Percentiles rank a stretch among this genome's conserved stretches.
phyloP scores from a whole-genome alignment of 2,888 invertebrate genomes.

The Microdon myrmicae region DNA sequence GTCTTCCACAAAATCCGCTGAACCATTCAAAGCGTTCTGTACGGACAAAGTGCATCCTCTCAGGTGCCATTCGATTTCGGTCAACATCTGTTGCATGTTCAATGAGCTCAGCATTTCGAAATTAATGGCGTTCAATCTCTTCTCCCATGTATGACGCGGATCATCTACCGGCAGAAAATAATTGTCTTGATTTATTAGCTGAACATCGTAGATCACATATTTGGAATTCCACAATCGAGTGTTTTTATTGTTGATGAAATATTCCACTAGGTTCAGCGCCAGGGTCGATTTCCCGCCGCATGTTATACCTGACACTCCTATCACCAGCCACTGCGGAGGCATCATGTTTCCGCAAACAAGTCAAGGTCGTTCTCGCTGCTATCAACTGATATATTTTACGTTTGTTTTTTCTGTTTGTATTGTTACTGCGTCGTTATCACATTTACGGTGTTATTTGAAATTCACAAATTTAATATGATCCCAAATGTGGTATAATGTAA shows the following conservation, averaged over 20 bases:
- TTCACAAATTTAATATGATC: constrained; percentile 54
- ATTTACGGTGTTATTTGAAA: constrained; percentile 15
- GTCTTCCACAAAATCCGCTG: constrained; percentile 21
- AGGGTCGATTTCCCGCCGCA: constrained; percentile 86
- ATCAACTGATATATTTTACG: constrained; percentile 1
- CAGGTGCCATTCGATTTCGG: constrained; percentile 69
- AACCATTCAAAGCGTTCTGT: constrained; percentile 23
- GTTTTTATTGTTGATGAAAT: constrained; percentile 60
- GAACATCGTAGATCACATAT: constrained; percentile 65
- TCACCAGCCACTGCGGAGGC: constrained; percentile 70
- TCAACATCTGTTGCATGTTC: constrained; percentile 78
- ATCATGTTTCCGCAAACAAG: constrained; percentile 54
- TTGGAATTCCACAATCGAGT: constrained; percentile 61
- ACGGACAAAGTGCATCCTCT: constrained; percentile 57
- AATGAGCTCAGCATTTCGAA: constrained; percentile 79
- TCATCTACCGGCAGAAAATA: constrained; percentile 78
- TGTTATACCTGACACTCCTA: constrained; percentile 83
- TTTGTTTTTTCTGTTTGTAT: constrained; percentile 4
- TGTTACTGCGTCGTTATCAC: constrained; percentile 3
- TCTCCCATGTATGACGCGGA: constrained; percentile 73
- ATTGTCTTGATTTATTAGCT: constrained; percentile 78
- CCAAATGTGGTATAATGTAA: constrained; percentile 72
- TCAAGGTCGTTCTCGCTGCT: constrained; percentile 53
- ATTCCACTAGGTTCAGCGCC: constrained; percentile 70
- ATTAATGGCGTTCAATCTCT: constrained; percentile 77